Evolutionary conservation across 2,797 vertebrate genomes (phyloP), one percentile per base, ranked within the genome.

Genomic region (Gymnocypris eckloni): DNA sequence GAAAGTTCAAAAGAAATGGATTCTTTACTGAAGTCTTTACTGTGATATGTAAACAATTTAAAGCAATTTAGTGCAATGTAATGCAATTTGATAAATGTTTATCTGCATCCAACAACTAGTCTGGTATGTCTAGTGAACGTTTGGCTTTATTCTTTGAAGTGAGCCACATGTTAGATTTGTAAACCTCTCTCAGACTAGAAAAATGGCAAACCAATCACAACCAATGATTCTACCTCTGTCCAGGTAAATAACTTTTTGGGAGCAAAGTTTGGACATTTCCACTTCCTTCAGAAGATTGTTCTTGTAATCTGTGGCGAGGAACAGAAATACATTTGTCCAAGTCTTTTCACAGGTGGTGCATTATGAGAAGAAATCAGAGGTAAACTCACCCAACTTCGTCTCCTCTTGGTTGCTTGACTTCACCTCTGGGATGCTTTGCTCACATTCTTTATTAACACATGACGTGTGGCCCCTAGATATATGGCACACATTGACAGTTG

Each of bases 221-320:
- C 16, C 52, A 45, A 4, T 39, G 9, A 12, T 77, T 67, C 93
- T 94, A 99, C 98, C 98, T 96, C 95, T 96, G 93, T 99, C 97
- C 90, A 98, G 94, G 92, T 98, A 97, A 0, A 98, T 95, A 85
- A 96, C 94, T 93, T 99, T 98, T 37, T 96, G 93, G 43, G 91
- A 93, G 75, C 94, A 90, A 76, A 93, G 87, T 81, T 94, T 91
- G 87, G 90, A 94, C 87, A 95, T 93, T 86, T 95, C 95, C 18
- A 93, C 94, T 87, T 98, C 98, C 92, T 97, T 98, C 89, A 98
- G 91, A 89, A 99, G 96, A 94, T 99, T 99, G 95, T 99, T 99
- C 93, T 99, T 99, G 93, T 96, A 98, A 93, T 98, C 98, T 99
- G 92, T 37, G 79, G 20, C 80, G 22, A 81, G 8, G 76, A 82